phyloP scores from a whole-genome alignment of 1,140 invertebrate genomes.

The Pseudomyrmex concolor region DNA sequence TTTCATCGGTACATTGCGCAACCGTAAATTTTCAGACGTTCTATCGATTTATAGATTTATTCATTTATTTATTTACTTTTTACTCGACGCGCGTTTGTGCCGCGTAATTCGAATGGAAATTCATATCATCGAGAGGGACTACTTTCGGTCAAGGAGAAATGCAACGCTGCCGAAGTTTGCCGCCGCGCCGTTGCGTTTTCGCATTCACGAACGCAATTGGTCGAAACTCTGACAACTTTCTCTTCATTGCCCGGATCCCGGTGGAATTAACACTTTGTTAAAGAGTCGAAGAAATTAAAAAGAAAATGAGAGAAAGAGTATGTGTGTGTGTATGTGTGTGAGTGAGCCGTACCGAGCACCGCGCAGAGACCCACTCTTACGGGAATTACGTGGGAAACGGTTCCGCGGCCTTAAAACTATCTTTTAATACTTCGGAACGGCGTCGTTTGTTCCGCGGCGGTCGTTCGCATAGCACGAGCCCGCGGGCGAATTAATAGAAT shows the following conservation, averaged over 20 bases:
- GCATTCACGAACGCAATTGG: conserved; percentile 50
- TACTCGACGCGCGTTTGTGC: background rate
- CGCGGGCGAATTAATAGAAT: conserved; percentile 71
- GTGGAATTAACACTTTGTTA: conserved; percentile 54
- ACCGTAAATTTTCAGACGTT: conserved; percentile 24
- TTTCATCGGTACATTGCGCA: conserved; percentile 29
- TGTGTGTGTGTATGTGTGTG: too few relatives aligned
- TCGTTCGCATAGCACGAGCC: conserved; percentile 17
- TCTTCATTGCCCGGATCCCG: conserved; percentile 22
- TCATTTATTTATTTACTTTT: background rate
- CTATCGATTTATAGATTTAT: background rate
- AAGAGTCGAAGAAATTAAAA: conserved; percentile 62
- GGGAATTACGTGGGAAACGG: conserved; percentile 53
- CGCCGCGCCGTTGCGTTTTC: conserved; percentile 40
- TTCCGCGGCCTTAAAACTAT: conserved; percentile 60
- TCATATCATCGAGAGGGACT: background rate
- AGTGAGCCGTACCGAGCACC: conserved; percentile 7
- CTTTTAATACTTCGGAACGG: conserved; percentile 62
- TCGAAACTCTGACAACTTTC: conserved; percentile 52
- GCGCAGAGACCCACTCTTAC: conserved; percentile 33
- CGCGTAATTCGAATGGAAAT: conserved; percentile 6
- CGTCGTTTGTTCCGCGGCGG: conserved; percentile 48
- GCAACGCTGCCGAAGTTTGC: conserved; percentile 11
- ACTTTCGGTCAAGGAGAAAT: background rate
- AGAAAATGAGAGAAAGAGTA: conserved; percentile 42